Base-by-base conservation (phyloP, 2,888 invertebrate species). In the Dynastes grantii region DNA sequence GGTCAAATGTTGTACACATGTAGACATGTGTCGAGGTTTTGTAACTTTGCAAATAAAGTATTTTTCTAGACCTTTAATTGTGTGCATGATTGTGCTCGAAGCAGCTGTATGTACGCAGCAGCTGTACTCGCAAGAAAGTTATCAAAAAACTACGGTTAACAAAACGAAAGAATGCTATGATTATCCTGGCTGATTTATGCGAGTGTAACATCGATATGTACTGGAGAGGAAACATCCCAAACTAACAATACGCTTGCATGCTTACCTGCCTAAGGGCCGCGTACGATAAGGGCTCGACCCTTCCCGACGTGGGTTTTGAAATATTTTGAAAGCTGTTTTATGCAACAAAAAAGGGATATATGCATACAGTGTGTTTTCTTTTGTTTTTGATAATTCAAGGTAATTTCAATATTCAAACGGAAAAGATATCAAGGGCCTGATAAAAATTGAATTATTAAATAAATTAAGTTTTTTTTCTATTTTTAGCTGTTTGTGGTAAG, bases 71-170 rank as follows among this genome's bases (percentile, higher is more conserved):
- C 37, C 9, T 32, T 37, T 58, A 73, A 73, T 73, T 73, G 71
- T 58, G 58, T 40, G 37, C 11, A 73, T 58, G 53, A 55, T 29
- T 73, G 9, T 4, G 11, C 22, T n/a, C 58, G 27, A 49, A 55
- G 45, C 67, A 67, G 67, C 45, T 67, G 67, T 67, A 22, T 49
- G 67, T 49, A 49, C 16, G 11, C 27, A 53, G 58, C 73, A 73
- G 73, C 73, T 73, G 73, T 45, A 40, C 40, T 58, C 22, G 29
- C 51, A 68, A 53, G 2, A 73, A 58, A 58, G 37, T 73, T 73
- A 71, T 71, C 71, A 55, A 71, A 71, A 55, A 71, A 55, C 71
- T 58, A 45, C 58, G 58, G 73, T 61, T 73, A 73, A 73, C 27
- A 37, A 53, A 70, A 73, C 58, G 58, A 37, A 73, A 58, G 58